Evolutionary conservation across 2,797 vertebrate species (phyloP).

Genomic region (Enteromius fasciolatus): DNA sequence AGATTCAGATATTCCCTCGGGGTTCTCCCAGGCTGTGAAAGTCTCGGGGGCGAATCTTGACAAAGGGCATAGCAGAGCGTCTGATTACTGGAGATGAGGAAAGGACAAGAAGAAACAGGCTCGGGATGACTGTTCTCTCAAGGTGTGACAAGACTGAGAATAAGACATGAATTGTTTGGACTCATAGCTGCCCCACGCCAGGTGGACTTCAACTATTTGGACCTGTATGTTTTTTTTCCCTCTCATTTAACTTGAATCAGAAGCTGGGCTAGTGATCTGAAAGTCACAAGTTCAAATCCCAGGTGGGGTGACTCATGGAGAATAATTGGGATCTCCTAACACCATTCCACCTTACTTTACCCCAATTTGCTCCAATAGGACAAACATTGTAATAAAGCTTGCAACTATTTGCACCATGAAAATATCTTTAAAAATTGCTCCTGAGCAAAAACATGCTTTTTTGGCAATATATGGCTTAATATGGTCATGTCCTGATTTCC

Average conservation of each 20-base stretch:
- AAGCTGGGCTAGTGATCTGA: not conserved
- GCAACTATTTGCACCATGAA: not conserved
- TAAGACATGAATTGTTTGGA: constrained; percentile 46
- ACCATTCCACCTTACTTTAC: not conserved
- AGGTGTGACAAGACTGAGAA: constrained; percentile 35
- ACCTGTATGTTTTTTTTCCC: not conserved
- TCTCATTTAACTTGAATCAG: constrained; percentile 9
- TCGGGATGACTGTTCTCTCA: constrained; percentile 33
- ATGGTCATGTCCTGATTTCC: not conserved
- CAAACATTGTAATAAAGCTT: not conserved
- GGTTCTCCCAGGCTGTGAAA: constrained; percentile 26
- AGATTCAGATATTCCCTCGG: constrained; percentile 35
- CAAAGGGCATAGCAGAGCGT: constrained; percentile 38
- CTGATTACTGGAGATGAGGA: constrained; percentile 39
- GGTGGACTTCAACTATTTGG: constrained; percentile 20
- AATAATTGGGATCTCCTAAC: constrained; percentile 14
- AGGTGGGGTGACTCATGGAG: not conserved
- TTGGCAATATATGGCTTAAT: not conserved
- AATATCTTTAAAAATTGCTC: not conserved
- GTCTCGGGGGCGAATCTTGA: constrained; percentile 34
- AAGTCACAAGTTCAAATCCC: not conserved
- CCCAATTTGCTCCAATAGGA: not conserved
- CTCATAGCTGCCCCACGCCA: constrained; percentile 1
- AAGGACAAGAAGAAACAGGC: constrained; percentile 40
- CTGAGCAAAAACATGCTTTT: not conserved